Conservation (phyloP, 92 coral and sea anemone genomes). For the Epizoanthus scotinus region DNA sequence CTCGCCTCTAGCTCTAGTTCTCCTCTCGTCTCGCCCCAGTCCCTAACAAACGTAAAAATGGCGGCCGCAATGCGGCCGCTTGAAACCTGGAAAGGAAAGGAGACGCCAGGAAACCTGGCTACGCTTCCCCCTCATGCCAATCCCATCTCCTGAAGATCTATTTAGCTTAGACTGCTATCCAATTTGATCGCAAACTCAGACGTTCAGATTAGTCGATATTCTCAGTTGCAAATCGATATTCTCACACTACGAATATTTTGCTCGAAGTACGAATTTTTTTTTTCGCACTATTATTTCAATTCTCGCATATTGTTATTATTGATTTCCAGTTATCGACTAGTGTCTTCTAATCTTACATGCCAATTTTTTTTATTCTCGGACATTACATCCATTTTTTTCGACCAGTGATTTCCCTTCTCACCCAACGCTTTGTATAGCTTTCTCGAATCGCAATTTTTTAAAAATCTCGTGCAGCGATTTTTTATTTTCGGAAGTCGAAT, state of each 20-base stretch:
- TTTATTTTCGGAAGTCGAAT: too few relatives aligned
- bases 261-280: slow-evolving; percentile 20
- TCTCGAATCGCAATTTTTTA: neutral
- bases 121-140: too few relatives aligned
- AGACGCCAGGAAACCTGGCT: too few relatives aligned
- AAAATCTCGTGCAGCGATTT: slow-evolving; percentile 14
- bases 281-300: neutral
- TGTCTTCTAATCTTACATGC: neutral
- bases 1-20: too few relatives aligned
- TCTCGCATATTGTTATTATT: neutral
- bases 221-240: slow-evolving; percentile 8
- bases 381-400: neutral
- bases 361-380: slow-evolving; percentile 29
- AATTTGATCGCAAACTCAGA: neutral
- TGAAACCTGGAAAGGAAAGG: too few relatives aligned
- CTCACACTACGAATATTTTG: slow-evolving; percentile 39
- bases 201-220: slow-evolving; percentile 4
- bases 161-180: neutral
- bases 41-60: too few relatives aligned
- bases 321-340: neutral
- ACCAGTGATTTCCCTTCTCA: slow-evolving; percentile 4
- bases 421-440: neutral
- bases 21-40: too few relatives aligned
- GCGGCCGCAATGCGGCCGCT: too few relatives aligned
- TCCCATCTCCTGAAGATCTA: too few relatives aligned